Evolutionary conservation across 2,113 vertebrate species (phyloP).

Genomic region (Rhadina sibilatrix): DNA sequence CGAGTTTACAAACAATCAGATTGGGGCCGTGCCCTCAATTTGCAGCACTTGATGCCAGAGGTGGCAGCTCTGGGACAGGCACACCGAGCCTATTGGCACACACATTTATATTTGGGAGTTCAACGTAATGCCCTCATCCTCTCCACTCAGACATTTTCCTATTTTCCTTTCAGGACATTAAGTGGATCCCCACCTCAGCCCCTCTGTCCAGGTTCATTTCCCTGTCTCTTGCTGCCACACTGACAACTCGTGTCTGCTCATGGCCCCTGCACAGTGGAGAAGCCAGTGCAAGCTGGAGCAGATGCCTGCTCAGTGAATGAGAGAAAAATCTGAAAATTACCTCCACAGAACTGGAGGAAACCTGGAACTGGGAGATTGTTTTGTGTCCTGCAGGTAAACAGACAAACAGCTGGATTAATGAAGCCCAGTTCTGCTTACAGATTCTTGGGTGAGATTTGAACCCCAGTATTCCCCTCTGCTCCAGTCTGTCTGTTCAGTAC

Average conservation of each 20-base stretch:
- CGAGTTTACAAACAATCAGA: background rate
- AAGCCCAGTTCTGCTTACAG: background rate
- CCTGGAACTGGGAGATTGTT: background rate
- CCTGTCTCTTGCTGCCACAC: background rate
- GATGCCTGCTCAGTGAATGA: background rate
- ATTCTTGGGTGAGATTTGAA: background rate
- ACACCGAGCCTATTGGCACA: background rate
- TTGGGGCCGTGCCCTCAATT: background rate
- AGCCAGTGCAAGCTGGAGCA: background rate
- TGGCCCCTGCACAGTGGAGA: background rate
- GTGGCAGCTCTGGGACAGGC: background rate
- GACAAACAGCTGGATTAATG: background rate
- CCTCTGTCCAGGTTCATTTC: background rate
- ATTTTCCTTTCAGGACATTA: background rate
- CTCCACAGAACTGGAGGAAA: background rate
- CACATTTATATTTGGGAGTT: background rate
- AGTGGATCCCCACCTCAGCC: background rate
- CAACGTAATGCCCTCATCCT: background rate
- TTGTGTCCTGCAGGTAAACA: background rate
- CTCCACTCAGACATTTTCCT: background rate
- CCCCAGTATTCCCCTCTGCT: background rate
- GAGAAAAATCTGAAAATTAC: background rate
- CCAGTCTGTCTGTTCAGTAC: background rate
- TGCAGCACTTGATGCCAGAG: background rate
- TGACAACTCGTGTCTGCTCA: rapidly evolving